Evolutionary conservation across 2,888 invertebrate species (phyloP).

Genomic region (Ichneumon xanthorius): DNA sequence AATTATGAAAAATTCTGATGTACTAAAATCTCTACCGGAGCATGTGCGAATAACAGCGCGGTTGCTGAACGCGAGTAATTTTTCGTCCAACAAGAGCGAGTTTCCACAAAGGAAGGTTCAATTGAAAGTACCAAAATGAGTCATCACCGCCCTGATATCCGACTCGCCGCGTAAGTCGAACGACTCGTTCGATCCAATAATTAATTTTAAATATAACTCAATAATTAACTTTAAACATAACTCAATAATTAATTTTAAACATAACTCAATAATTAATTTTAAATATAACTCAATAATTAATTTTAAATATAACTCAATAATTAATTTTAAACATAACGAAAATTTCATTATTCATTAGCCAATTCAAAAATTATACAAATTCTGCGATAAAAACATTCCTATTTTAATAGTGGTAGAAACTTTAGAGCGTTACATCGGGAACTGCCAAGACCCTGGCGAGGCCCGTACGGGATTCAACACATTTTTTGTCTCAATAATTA

Average conservation of each 20-base stretch:
- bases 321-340: background rate
- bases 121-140: conserved; percentile 72
- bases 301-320: background rate
- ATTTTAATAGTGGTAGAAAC: too few species aligned
- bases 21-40: background rate
- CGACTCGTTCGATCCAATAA: background rate
- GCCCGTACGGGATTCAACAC: too few species aligned
- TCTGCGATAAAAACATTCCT: too few species aligned
- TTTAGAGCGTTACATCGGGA: too few species aligned
- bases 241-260: background rate
- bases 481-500: too few species aligned
- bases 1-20: too few species aligned
- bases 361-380: too few species aligned
- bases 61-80: conserved; percentile 22
- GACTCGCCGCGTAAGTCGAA: background rate
- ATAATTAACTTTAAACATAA: background rate
- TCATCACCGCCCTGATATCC: conserved; percentile 24
- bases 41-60: background rate
- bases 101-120: conserved; percentile 68
- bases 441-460: too few species aligned
- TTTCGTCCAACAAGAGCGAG: conserved; percentile 18
- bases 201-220: background rate
- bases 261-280: background rate
- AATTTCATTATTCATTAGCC: too few species aligned
- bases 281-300: background rate